phyloP scores from a whole-genome alignment of 2,797 vertebrate species.

The Myotis daubentonii region DNA sequence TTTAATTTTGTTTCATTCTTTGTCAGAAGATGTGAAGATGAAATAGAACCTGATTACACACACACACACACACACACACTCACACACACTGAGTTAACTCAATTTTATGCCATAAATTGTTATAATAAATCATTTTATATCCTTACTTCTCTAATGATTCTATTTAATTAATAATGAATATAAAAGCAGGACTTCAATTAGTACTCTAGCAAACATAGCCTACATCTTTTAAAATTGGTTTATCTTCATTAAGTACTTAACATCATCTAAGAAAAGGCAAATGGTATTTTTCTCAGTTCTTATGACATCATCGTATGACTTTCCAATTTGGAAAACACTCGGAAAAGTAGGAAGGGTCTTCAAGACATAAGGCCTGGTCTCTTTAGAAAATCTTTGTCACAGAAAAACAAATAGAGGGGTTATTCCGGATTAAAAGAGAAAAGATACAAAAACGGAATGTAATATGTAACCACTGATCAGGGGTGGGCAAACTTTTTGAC shows the following conservation, averaged over 20 bases:
- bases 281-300: neutral
- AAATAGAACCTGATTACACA: neutral
- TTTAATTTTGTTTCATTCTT: conserved; percentile 45
- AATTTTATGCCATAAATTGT: neutral
- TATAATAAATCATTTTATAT: conserved; percentile 1
- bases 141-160: conserved; percentile 3
- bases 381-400: neutral
- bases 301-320: neutral
- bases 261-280: conserved; percentile 30
- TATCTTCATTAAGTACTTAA: conserved; percentile 19
- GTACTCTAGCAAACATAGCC: neutral
- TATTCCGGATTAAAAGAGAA: neutral
- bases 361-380: neutral
- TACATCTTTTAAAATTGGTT: neutral
- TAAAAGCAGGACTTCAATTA: conserved; percentile 7
- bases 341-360: neutral
- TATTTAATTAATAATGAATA: conserved; percentile 29
- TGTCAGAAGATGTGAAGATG: neutral
- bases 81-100: neutral
- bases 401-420: neutral
- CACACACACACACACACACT: neutral
- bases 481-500: too few relatives aligned
- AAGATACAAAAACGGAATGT: neutral
- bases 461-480: neutral
- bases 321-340: neutral